Base-by-base conservation (phyloP, 2,888 invertebrate genomes). In the Megastigmus dorsalis region DNA sequence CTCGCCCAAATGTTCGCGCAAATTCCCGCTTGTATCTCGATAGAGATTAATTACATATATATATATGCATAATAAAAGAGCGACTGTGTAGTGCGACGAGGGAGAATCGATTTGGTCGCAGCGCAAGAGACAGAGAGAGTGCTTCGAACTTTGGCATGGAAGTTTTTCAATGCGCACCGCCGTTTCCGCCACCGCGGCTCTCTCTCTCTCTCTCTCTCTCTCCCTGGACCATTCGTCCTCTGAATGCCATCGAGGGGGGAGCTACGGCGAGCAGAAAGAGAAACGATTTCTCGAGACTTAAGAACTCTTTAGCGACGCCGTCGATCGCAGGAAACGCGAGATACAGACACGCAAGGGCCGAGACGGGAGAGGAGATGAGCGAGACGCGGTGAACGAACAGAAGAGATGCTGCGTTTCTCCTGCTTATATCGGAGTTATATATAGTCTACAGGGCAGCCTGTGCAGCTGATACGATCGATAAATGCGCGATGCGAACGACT, bases 231-330 rank as follows among this genome's bases (percentile, higher is more conserved):
- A 9, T 10, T n/a, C 23, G n/a, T 0, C 15, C 30, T 20, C 15
- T 33, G n/a, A 4, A 38, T 30, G 7, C 15, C 30, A 26, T 18
- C 6, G 18, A 23, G 50, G 13, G 13, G 13, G n/a, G 41, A 41
- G 13, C 5, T 41, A 41, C n/a, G 18, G 15, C 15, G 3, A 41
- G 13, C 5, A 10, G n/a, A 41, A 10, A 15, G 13, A 10, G 18
- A 55, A 55, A 20, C 36, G 63, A 52, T 50, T 50, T 63, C 13
- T n/a, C 38, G 15, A 28, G 41, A n/a, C 28, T 28, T 7, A 26
- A 48, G 57, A 48, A 62, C 30, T 66, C 43, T 73, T 66, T 52
- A 73, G 67, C 55, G 28, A 50, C 50, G 54, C 62, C 62, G 67
- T 67, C 67, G 62, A 55, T 62, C 45, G 62, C 60, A 33, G 59